Base-by-base conservation (phyloP, 2,888 invertebrate genomes). In the Xestoiulus laeticollis region DNA sequence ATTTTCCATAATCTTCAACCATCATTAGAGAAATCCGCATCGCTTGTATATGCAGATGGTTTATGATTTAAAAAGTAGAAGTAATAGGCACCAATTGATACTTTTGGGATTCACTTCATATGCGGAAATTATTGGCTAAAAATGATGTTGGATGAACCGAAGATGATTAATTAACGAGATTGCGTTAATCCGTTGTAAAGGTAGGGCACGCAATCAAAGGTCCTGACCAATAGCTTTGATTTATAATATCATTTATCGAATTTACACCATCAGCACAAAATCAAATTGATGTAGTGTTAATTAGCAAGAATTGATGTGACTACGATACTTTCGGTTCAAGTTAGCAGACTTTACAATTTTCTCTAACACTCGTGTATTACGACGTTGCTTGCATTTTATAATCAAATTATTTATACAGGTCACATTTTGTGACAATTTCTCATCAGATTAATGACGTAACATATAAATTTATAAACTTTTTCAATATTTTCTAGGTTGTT, bases 1-100 rank as follows among this genome's bases (percentile, higher is more conserved):
- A 83, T 83, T 83, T 83, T 33, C 33, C 83, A 83, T 30, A 83
- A 30, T 83, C 33, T 83, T 19, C 83, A 83, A 83, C 83, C 83
- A 12, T 33, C 33, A 16, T 30, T 83, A 14, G 83, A 83, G 14
- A 30, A 33, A 83, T 33, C 30, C 30, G 22, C 83, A 30, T 83
- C 83, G 26, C 83, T 83, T 30, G 83, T 83, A 26, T 83, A 33
- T 83, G 83, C 83, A 33, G 30, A 83, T 83, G 83, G 83, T 16
- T 30, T 33, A 33, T 83, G 83, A 83, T 3, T 53, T 38, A 38
- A 3, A 19, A 53, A 53, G 53, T 53, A 53, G n/a, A 1, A 5
- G 0, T 53, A 53, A n/a, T 53, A 53, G 53, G 19, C 19, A 5
- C 53, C 19, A 53, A 53, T 19, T 53, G 53, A 53, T 19, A 53